Conservation (phyloP, 2,888 invertebrate genomes). For the Mamestra brassicae region DNA sequence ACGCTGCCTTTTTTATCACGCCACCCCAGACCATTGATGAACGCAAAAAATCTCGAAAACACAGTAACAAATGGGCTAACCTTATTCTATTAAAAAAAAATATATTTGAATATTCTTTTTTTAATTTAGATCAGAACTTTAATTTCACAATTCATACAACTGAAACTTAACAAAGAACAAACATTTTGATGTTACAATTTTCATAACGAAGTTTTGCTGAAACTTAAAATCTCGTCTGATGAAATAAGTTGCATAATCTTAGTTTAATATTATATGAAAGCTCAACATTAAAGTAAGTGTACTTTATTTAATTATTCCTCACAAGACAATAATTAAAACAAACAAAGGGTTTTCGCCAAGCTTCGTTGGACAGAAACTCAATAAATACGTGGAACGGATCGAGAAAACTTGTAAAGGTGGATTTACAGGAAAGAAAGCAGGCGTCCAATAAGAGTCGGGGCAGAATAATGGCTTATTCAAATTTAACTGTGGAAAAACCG, state of each 20-base stretch:
- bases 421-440: constrained; percentile 70
- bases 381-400: constrained; percentile 65
- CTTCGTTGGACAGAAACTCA: constrained; percentile 41
- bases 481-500: constrained; percentile 83
- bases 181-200: constrained; percentile 26
- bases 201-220: constrained; percentile 22
- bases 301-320: constrained; percentile 18
- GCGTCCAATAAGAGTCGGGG: constrained; percentile 72
- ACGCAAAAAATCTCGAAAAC: constrained; percentile 26
- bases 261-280: constrained; percentile 22
- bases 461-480: constrained; percentile 87
- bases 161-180: constrained; percentile 13
- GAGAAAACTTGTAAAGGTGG: constrained; percentile 72
- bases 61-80: constrained; percentile 19
- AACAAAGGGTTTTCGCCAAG: constrained; percentile 36
- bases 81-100: constrained; percentile 2
- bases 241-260: constrained; percentile 27
- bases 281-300: constrained; percentile 1
- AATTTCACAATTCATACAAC: constrained; percentile 7
- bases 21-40: constrained; percentile 16
- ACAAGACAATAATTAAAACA: constrained; percentile 48
- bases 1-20: constrained; percentile 24
- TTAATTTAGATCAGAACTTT: neutral
- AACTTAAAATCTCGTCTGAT: constrained; percentile 24
- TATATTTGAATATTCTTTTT: no score